Evolutionary conservation across 2,797 vertebrate genomes (phyloP), one percentile per base, ranked within the genome.

Genomic region (Platalea minor): DNA sequence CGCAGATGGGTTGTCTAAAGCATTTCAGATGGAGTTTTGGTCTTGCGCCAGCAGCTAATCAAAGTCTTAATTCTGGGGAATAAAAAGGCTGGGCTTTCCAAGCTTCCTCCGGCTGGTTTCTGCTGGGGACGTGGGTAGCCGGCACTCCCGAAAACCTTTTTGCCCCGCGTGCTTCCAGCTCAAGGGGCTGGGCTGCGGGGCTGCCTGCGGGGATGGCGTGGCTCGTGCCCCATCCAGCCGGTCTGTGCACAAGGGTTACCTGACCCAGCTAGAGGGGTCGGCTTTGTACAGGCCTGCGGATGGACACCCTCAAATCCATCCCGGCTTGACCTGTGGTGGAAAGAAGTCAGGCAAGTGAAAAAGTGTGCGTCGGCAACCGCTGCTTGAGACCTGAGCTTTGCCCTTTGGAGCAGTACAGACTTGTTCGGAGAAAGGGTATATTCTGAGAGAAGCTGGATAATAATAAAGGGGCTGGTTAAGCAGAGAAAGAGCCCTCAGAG

Each of bases 61-160:
- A 88, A 83, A 93, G 93, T 95, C 96, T 93, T 91, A 93, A 95
- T 95, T 94, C 79, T 95, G 84, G 72, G 91, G 82, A 95, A 93
- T 87, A 70, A 73, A 95, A 92, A 82, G 79, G 76, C 73, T 0
- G 1, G 73, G 85, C 84, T 94, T 94, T 88, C 88, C 89, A 84
- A 85, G 75, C 78, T 85, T 80, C 81, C 81, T 88, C 81, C 2
- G 85, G 63, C 85, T 90, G 94, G 60, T 64, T 94, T 87, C 80
- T 90, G 80, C 65, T 4, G 1, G 56, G n/a, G 78, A 69, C 35
- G 41, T 15, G 65, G 67, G 26, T 0, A 8, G 78, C 39, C 39
- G 2, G 73, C 57, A 5, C 61, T 60, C 79, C 76, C 16, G 10
- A 56, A 76, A 76, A 29, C 33, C 16, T 54, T 88, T 51, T 51